These are phyloP conservation scores for Perccottus glenii DNA, from an alignment of 2,113 vertebrate genomes.

Conservation along the genomic window DNA sequence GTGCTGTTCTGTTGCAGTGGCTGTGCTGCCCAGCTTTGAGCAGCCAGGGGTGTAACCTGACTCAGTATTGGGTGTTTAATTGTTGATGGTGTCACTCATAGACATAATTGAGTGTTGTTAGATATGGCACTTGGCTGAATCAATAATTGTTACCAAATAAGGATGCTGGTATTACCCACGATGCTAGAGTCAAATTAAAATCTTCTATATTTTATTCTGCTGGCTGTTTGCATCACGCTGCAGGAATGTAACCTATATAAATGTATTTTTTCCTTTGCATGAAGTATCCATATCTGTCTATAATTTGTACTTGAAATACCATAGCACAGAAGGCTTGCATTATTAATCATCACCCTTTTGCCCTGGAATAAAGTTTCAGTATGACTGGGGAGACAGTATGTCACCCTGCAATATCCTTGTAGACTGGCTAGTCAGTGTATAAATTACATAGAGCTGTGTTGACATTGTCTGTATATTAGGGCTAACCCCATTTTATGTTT, in stretches of 20 bases:
- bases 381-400: constrained; percentile 38
- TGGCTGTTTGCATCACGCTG: constrained; percentile 22
- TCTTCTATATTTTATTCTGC: not conserved
- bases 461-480: not conserved
- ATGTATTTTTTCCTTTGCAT: constrained; percentile 25
- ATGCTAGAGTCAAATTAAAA: not conserved
- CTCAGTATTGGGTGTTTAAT: constrained; percentile 52
- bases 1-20: constrained; percentile 39
- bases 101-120: constrained; percentile 65
- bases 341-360: constrained; percentile 75
- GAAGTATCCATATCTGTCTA: constrained; percentile 57
- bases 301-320: constrained; percentile 70
- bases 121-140: constrained; percentile 59
- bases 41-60: constrained; percentile 48
- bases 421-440: constrained; percentile 21
- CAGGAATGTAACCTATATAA: constrained; percentile 24
- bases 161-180: constrained; percentile 17
- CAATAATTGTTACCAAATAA: constrained; percentile 42
- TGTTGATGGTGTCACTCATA: constrained; percentile 53
- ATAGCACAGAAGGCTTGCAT: constrained; percentile 72
- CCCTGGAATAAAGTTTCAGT: constrained; percentile 68
- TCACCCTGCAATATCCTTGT: constrained; percentile 63
- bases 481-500: not conserved
- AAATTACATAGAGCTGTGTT: constrained; percentile 11
- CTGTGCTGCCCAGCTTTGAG: constrained; percentile 18